Evolutionary conservation across 2,888 invertebrate genomes (phyloP).

Genomic region (Athalia cordata): DNA sequence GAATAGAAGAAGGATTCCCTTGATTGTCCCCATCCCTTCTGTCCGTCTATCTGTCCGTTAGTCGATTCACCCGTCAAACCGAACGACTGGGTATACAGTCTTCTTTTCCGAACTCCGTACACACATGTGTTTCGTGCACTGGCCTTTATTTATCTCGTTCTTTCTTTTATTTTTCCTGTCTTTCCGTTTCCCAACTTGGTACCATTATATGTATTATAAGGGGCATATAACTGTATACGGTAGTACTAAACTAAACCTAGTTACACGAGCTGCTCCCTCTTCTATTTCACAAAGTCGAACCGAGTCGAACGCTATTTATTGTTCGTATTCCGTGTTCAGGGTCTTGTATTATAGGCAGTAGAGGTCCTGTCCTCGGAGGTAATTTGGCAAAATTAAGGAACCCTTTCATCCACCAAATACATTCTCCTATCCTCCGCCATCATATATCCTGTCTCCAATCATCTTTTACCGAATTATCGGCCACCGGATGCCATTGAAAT

Average conservation of each 20-base stretch:
- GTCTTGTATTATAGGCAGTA: conserved; percentile 19
- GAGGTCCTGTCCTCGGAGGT: conserved; percentile 7
- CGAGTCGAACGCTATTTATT: conserved; percentile 31
- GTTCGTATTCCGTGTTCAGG: conserved; percentile 16
- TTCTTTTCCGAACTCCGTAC: conserved; percentile 5
- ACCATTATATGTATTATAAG: too few species aligned
- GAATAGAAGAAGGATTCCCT: conserved; percentile 53
- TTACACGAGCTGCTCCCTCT: conserved; percentile 28
- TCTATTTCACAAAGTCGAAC: too few species aligned
- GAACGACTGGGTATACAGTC: conserved; percentile 11
- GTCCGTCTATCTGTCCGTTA: conserved; percentile 48
- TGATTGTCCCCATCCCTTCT: conserved; percentile 54
- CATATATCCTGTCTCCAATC: conserved; percentile 18
- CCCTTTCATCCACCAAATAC: conserved; percentile 33
- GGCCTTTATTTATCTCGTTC: conserved; percentile 33
- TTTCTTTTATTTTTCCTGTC: background rate
- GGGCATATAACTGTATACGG: background rate
- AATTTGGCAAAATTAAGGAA: conserved; percentile 28
- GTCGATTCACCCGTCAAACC: conserved; percentile 51
- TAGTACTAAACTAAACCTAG: conserved; percentile 41
- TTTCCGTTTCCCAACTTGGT: background rate
- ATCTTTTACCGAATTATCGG: background rate
- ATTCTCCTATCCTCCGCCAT: conserved; percentile 2
- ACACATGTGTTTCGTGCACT: background rate
- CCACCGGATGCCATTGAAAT: background rate